A percentile compares a stretch with the other conserved stretches of the same genome.
phyloP scores from a whole-genome alignment of 2,888 invertebrate genomes.

The Patella depressa region DNA sequence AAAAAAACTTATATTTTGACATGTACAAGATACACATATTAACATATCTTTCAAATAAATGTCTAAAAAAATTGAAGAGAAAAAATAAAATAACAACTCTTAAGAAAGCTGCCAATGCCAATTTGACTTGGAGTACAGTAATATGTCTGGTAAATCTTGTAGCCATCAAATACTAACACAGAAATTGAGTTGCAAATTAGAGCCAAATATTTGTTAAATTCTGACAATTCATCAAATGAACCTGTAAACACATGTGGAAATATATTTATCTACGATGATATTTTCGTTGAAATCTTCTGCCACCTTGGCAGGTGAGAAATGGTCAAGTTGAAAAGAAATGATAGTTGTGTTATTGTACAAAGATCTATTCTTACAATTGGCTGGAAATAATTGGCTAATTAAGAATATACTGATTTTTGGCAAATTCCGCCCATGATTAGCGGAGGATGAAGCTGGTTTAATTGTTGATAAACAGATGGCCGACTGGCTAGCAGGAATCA shows the following conservation, averaged over 20 bases:
- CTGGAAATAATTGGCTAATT: constrained; percentile 9
- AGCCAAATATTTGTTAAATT: neutral
- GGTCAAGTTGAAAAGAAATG: neutral
- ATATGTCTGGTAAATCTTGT: too few species aligned
- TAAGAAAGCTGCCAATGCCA: too few species aligned
- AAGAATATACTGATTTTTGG: neutral
- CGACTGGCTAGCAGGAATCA: neutral
- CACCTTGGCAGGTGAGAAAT: constrained; percentile 1
- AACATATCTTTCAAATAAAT: too few species aligned
- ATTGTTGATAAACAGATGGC: constrained; percentile 4
- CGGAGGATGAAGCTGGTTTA: neutral
- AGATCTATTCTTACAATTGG: neutral
- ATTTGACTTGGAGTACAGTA: too few species aligned
- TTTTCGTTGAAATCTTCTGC: neutral
- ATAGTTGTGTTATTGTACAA: constrained; percentile 1
- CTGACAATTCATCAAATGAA: neutral
- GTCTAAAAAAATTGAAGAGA: too few species aligned
- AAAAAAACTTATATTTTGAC: too few species aligned
- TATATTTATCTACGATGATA: neutral
- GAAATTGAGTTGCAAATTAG: too few species aligned
- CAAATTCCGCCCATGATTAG: constrained; percentile 2
- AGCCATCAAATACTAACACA: too few species aligned
- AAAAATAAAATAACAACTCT: too few species aligned
- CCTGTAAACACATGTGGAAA: neutral
- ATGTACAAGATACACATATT: too few species aligned